Percentiles rank a stretch among this genome's conserved stretches.
Conservation (phyloP, 1,140 invertebrate genomes). For the Eriocheir sinensis region DNA sequence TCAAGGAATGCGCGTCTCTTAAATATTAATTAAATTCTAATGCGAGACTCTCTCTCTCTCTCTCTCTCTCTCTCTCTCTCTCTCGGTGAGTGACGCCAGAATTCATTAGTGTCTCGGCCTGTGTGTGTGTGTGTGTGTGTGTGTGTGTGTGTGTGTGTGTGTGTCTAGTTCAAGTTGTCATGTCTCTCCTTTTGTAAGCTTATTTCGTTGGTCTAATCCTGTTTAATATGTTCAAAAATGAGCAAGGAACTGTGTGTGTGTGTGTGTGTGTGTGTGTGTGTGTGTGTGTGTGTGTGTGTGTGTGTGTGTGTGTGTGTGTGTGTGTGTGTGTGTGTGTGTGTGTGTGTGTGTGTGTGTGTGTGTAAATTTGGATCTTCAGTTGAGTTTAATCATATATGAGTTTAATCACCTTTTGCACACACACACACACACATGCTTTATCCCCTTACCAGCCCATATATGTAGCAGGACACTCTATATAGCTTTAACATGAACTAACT, state of each 20-base stretch:
- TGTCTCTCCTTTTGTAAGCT: too few relatives aligned
- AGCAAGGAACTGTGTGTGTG: constrained; percentile 42
- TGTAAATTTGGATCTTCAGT: constrained; percentile 18
- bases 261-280: constrained; percentile 47
- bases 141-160: constrained; percentile 25
- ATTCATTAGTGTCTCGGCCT: neutral
- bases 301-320: constrained; percentile 44
- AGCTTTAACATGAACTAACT: too few relatives aligned
- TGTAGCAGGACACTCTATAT: too few relatives aligned
- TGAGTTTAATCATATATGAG: neutral
- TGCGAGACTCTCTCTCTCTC: neutral
- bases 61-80: too few relatives aligned
- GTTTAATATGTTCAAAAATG: too few relatives aligned
- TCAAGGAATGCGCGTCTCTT: neutral
- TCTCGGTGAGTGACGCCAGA: neutral
- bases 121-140: constrained; percentile 35
- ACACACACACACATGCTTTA: too few relatives aligned
- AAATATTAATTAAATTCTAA: constrained; percentile 1
- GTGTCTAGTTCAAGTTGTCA: neutral
- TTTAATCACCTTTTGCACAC: neutral
- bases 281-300: constrained; percentile 32
- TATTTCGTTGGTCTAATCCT: too few relatives aligned
- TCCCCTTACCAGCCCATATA: too few relatives aligned
- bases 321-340: constrained; percentile 50
- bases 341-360: constrained; percentile 44